Evolutionary conservation across 2,888 invertebrate genomes (phyloP), one percentile per base, ranked within the genome.

Genomic region (Eurois occulta): DNA sequence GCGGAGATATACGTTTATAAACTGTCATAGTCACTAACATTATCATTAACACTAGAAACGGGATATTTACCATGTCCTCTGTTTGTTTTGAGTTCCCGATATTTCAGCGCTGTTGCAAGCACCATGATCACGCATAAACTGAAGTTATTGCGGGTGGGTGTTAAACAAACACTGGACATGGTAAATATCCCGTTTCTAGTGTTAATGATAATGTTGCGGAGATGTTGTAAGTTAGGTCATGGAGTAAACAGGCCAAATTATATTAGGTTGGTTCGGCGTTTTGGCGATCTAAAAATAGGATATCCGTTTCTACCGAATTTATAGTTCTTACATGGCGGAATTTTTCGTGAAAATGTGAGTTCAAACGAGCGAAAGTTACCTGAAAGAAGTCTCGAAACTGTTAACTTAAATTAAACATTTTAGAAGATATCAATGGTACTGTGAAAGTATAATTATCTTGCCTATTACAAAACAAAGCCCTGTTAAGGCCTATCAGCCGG

Each of bases 391-490:
- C 3, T 43, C n/a, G 13, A n/a, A n/a, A 55, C 4, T n/a, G 13
- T 52, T 3, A 0, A 24, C 11, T 24, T 24, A 48, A 55, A 71
- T 6, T 24, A 52, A 8, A 18, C 18, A 46, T 46, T 46, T 46
- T 46, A 18, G 46, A 18, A 18, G 41, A 43, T 3, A 74, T n/a
- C 16, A 2, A 35, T 18, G 16, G 32, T n/a, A 8, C n/a, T 58
- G 21, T 58, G 16, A 35, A 35, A 62, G 62, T 46, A 28, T 10
- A 55, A 13, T 6, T 24, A 41, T 74, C 58, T 7, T 7, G 7
- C 13, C 28, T 18, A 58, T 43, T 4, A 10, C 13, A 65, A 32
- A 65, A 81, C 43, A 75, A 24, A 60, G 24, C 65, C 24, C n/a
- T 28, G 28, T 43, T 28, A 41, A 65, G 4, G 43, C 10, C 10